Evolutionary conservation across 2,888 invertebrate genomes (phyloP).

Genomic region (Euclidia mi): DNA sequence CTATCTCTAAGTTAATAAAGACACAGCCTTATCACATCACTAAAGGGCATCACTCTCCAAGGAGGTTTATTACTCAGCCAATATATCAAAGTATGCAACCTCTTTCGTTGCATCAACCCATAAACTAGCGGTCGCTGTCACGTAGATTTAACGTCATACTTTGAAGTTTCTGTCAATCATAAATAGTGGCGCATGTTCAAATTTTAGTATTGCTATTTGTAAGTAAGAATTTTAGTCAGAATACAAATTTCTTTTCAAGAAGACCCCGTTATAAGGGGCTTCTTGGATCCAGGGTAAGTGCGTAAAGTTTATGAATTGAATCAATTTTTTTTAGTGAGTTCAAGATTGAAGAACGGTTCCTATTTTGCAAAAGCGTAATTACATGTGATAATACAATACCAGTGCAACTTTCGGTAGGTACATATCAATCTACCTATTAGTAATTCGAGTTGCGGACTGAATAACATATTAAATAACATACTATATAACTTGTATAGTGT

Average conservation of each 20-base stretch:
- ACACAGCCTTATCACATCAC: too few species aligned
- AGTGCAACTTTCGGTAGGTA: slow-evolving; percentile 10
- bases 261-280: slow-evolving; percentile 57
- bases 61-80: slow-evolving; percentile 39
- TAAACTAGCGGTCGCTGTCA: slow-evolving; percentile 34
- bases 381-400: slow-evolving; percentile 4
- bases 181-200: slow-evolving; percentile 27
- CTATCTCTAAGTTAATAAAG: too few species aligned
- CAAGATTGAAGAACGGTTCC: slow-evolving; percentile 5
- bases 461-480: too few species aligned
- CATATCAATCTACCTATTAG: too few species aligned
- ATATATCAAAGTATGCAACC: slow-evolving; percentile 33
- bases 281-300: slow-evolving; percentile 38
- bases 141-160: slow-evolving; percentile 24
- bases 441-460: too few species aligned
- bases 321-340: slow-evolving; percentile 35
- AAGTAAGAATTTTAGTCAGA: background rate
- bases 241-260: slow-evolving; percentile 30
- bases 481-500: too few species aligned
- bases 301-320: slow-evolving; percentile 19
- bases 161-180: slow-evolving; percentile 28
- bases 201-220: slow-evolving; percentile 9
- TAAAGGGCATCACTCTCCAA: slow-evolving; percentile 29
- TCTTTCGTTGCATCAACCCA: slow-evolving; percentile 28
- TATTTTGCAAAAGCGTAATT: slow-evolving; percentile 19